A percentile compares a stretch with the other conserved stretches of the same genome.
Evolutionary conservation across 2,797 vertebrate genomes (phyloP).

Genomic region (Chrysocyon brachyurus): DNA sequence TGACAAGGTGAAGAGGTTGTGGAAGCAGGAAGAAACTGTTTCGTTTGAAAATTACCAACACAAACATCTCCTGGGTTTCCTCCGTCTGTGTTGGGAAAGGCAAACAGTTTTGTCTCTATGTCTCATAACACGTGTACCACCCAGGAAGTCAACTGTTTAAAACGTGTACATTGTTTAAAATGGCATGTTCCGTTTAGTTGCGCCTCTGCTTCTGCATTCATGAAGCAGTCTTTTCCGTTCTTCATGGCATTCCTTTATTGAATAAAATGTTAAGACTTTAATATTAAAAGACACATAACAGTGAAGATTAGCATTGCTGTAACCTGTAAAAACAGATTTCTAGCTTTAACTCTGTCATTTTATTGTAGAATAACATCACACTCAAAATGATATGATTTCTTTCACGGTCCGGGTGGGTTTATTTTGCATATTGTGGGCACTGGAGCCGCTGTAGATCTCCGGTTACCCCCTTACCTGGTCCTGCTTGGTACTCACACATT

Average conservation of each 20-base stretch:
- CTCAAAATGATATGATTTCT: constrained; percentile 59
- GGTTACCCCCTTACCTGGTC: constrained; percentile 45
- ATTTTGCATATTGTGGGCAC: constrained; percentile 42
- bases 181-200: constrained; percentile 68
- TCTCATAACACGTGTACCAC: not conserved
- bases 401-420: constrained; percentile 45
- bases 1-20: constrained; percentile 83
- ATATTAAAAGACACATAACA: constrained; percentile 70
- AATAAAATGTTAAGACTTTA: constrained; percentile 76
- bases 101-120: not conserved
- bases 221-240: constrained; percentile 73
- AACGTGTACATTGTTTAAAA: constrained; percentile 74
- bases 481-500: constrained; percentile 1
- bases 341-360: constrained; percentile 69
- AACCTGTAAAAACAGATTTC: constrained; percentile 77
- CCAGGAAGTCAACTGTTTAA: not conserved
- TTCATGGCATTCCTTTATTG: constrained; percentile 76
- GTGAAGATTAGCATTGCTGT: constrained; percentile 34
- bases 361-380: constrained; percentile 69
- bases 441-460: constrained; percentile 41
- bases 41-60: constrained; percentile 81
- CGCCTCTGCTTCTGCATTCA: constrained; percentile 80
- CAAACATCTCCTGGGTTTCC: constrained; percentile 76
- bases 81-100: constrained; percentile 70
- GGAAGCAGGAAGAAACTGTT: constrained; percentile 83